Evolutionary conservation across 2,797 vertebrate species (phyloP).

Genomic region (Propithecus perrieri): DNA sequence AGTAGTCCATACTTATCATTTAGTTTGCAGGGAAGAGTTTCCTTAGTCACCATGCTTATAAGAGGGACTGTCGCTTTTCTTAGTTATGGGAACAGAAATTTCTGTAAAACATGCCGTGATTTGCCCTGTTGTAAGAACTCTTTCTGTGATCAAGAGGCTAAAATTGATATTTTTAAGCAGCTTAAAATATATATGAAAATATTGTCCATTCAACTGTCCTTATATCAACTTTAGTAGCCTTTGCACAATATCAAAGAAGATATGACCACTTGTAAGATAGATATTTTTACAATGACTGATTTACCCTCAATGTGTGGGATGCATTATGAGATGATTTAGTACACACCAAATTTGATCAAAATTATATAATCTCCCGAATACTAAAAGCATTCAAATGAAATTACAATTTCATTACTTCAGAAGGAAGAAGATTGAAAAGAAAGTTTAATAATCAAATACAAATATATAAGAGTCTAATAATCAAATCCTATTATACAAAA

Average conservation of each 20-base stretch:
- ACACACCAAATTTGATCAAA: background rate
- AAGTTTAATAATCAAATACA: conserved; percentile 16
- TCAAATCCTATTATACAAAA: background rate
- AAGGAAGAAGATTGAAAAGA: background rate
- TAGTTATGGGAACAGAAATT: background rate
- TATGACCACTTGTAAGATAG: background rate
- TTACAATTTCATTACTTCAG: background rate
- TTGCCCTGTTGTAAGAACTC: background rate
- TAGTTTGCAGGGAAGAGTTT: background rate
- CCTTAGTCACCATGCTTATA: background rate
- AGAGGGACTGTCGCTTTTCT: background rate
- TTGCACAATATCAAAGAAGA: background rate
- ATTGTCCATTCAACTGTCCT: background rate
- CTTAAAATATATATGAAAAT: background rate
- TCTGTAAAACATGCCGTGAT: background rate
- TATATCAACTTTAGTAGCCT: background rate
- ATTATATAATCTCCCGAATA: background rate
- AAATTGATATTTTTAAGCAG: background rate
- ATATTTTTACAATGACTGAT: background rate
- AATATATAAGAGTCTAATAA: background rate
- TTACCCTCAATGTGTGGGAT: background rate
- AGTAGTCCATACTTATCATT: background rate
- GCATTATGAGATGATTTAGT: background rate
- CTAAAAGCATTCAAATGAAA: conserved; percentile 31
- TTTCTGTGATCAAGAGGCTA: background rate